Conservation (phyloP, 2,797 vertebrate species). For the Cynodonichthys magdalenae region DNA sequence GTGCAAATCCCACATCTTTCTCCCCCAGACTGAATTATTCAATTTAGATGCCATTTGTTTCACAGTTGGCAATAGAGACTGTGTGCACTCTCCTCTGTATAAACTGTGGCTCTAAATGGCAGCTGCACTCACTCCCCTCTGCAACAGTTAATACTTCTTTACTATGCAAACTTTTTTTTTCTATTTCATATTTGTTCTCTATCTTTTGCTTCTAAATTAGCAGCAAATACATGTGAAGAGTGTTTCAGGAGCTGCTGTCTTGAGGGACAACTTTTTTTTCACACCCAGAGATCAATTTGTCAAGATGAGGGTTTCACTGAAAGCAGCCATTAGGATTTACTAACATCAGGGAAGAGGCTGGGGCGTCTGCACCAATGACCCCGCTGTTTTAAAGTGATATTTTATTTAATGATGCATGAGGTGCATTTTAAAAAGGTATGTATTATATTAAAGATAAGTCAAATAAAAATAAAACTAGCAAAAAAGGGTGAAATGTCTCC, state of each 20-base stretch:
- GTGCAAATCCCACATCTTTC: slow-evolving; percentile 83
- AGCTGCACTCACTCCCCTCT: slow-evolving; percentile 42
- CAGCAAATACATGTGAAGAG: slow-evolving; percentile 63
- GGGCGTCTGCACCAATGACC: slow-evolving; percentile 43
- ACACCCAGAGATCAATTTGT: slow-evolving; percentile 83
- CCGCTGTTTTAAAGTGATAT: slow-evolving; percentile 52
- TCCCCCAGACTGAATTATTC: slow-evolving; percentile 81
- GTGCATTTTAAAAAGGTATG: no score
- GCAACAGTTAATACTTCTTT: slow-evolving; percentile 54
- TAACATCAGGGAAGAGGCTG: slow-evolving; percentile 41
- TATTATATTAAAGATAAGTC: no score
- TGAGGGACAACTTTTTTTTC: slow-evolving; percentile 70
- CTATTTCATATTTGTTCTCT: slow-evolving; percentile 63
- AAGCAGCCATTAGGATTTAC: slow-evolving; percentile 67
- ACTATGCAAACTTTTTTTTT: slow-evolving; percentile 38
- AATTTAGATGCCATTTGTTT: slow-evolving; percentile 84
- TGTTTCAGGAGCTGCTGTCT: slow-evolving; percentile 72
- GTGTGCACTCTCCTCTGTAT: slow-evolving; percentile 65
- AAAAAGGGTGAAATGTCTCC: no score
- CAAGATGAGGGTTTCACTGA: slow-evolving; percentile 61
- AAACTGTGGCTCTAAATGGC: slow-evolving; percentile 70
- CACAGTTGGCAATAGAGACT: slow-evolving; percentile 74
- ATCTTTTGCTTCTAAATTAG: slow-evolving; percentile 63
- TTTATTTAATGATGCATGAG: not conserved
- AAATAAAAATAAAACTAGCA: no score